These are phyloP conservation scores for Percopsis omiscomaycus DNA, from an alignment of 2,797 vertebrate species.

Conservation along the genomic window DNA sequence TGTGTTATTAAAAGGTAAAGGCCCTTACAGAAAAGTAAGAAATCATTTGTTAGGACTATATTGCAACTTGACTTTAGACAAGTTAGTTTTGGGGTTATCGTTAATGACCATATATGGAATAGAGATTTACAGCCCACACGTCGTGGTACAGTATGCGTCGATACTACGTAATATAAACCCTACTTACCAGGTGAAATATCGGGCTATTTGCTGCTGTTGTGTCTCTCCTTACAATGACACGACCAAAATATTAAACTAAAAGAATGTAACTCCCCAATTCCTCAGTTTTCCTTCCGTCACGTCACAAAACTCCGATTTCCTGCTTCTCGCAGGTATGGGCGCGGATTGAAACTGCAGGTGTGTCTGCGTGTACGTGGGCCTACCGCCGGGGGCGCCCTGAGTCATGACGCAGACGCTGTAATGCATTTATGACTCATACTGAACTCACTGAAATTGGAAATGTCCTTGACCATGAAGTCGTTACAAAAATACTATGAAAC, in stretches of 20 bases:
- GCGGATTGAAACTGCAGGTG: conserved; percentile 67
- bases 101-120: conserved; percentile 3
- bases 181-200: conserved; percentile 58
- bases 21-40: too few relatives aligned
- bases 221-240: too few relatives aligned
- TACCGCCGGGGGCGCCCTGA: too few relatives aligned
- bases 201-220: background rate
- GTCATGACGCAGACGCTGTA: too few relatives aligned
- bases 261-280: background rate
- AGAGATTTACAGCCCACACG: background rate
- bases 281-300: background rate
- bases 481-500: too few relatives aligned
- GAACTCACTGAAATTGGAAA: too few relatives aligned
- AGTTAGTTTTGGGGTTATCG: background rate
- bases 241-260: background rate
- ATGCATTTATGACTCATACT: too few relatives aligned
- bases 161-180: background rate
- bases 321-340: conserved; percentile 78
- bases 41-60: too few relatives aligned
- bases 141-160: conserved; percentile 15
- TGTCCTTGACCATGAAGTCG: too few relatives aligned
- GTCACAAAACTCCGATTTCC: conserved; percentile 59
- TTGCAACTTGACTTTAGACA: too few relatives aligned
- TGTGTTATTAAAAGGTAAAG: too few relatives aligned
- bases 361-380: conserved; percentile 9